These are phyloP conservation scores for Osedax frankpressi DNA, from an alignment of 2,888 invertebrate genomes.

Conservation along the genomic window DNA sequence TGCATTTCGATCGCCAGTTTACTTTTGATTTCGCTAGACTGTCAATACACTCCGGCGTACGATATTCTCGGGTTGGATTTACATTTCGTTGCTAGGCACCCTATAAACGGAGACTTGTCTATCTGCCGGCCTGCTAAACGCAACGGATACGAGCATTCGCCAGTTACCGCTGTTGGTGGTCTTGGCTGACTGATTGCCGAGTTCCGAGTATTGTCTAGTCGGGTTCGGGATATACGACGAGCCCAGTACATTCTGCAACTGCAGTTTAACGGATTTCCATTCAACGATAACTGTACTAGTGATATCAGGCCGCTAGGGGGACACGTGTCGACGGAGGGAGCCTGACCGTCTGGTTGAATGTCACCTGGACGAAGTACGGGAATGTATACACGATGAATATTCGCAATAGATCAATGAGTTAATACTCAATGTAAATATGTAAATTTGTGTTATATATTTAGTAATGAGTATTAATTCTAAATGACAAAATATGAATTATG, in stretches of 20 bases:
- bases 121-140: neutral
- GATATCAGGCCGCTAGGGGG: neutral
- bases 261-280: neutral
- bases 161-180: neutral
- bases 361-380: no score
- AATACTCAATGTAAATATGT: no score
- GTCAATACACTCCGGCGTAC: no score
- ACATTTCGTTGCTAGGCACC: neutral
- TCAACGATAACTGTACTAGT: neutral
- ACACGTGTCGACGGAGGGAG: neutral
- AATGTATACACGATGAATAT: no score
- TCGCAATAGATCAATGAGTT: no score
- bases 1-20: no score
- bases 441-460: no score
- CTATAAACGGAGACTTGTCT: neutral
- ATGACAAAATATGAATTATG: no score
- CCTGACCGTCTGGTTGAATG: no score
- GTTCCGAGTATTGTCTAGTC: neutral
- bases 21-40: no score
- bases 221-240: neutral
- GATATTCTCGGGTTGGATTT: no score
- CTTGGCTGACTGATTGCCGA: neutral
- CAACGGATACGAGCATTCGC: neutral
- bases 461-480: no score
- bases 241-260: neutral